Base-by-base conservation (phyloP, 2,888 invertebrate genomes). In the Nowickia ferox region DNA sequence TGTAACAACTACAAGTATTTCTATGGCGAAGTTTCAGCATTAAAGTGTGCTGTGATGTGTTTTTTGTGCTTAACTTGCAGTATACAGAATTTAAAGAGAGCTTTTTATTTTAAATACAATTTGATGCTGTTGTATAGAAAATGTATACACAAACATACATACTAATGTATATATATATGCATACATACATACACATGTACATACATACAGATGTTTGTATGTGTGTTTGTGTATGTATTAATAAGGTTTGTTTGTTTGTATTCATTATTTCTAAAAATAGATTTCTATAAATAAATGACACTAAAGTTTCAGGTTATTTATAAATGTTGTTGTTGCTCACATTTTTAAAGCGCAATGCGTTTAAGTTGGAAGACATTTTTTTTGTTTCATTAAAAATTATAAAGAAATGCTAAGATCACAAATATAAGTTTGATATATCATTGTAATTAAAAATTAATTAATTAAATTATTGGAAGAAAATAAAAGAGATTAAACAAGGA, bases 241-340 rank as follows among this genome's bases (percentile, higher is more conserved):
- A 30, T 30, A 30, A 1, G 38, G 30, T 68, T 30, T 46, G 46
- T 65, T 8, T 61, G 6, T 71, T 17, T 57, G 9, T 55, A 53
- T 48, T 46, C 74, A n/a, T 42, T 68, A 68, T 78, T 72, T 63
- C 61, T 61, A 72, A 84, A 76, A 80, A 84, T 65, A 57, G 71
- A 44, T 57, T 72, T 84, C 74, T 84, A 84, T 63, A 79, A 84
- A 79, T 84, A 84, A 79, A 79, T 84, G 78, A 78, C 74, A 74
- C 74, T 48, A 83, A 83, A 10, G 42, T 13, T 9, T 63, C 10
- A 55, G 66, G 22, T 69, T 78, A 19, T 68, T 51, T 55, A 40
- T 44, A 38, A 13, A 4, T 71, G 11, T 57, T 55, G 11, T 57
- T 55, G 38, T 51, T 19, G 17, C 30, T 30, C 4, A 22, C 42